These are phyloP conservation scores for Oreortyx pictus DNA, from an alignment of 2,797 vertebrate species.

Conservation along the genomic window DNA sequence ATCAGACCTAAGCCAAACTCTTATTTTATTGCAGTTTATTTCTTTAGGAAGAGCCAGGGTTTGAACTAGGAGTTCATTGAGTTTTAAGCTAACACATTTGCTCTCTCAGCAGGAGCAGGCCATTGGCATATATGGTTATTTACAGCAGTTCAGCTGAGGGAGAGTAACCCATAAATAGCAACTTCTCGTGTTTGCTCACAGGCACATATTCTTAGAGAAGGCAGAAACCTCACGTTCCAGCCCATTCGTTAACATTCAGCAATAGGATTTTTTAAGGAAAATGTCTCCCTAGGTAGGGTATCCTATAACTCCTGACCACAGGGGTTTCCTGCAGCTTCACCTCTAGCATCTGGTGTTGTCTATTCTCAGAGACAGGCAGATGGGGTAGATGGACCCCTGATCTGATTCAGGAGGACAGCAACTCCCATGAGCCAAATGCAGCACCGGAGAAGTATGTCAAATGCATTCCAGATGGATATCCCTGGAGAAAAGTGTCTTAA, in stretches of 20 bases:
- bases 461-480: constrained; percentile 63
- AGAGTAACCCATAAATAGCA: constrained; percentile 71
- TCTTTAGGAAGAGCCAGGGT: constrained; percentile 44
- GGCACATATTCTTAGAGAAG: constrained; percentile 52
- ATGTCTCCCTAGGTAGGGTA: constrained; percentile 60
- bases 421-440: constrained; percentile 49
- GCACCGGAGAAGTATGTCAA: constrained; percentile 58
- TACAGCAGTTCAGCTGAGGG: constrained; percentile 62
- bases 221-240: constrained; percentile 62
- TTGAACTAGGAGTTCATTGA: constrained; percentile 62
- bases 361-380: constrained; percentile 33
- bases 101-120: constrained; percentile 62
- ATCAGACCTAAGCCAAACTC: constrained; percentile 48
- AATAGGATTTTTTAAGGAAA: constrained; percentile 50
- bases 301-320: constrained; percentile 63
- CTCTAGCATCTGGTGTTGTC: constrained; percentile 67
- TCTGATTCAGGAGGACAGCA: constrained; percentile 61
- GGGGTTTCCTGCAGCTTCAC: constrained; percentile 65
- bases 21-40: constrained; percentile 61
- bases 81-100: constrained; percentile 67
- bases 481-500: constrained; percentile 56
- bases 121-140: constrained; percentile 51
- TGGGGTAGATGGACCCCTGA: constrained; percentile 55
- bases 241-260: constrained; percentile 32
- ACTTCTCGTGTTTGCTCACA: constrained; percentile 15